phyloP scores from a whole-genome alignment of 1,140 invertebrate species.

The Pristionchus pacificus region DNA sequence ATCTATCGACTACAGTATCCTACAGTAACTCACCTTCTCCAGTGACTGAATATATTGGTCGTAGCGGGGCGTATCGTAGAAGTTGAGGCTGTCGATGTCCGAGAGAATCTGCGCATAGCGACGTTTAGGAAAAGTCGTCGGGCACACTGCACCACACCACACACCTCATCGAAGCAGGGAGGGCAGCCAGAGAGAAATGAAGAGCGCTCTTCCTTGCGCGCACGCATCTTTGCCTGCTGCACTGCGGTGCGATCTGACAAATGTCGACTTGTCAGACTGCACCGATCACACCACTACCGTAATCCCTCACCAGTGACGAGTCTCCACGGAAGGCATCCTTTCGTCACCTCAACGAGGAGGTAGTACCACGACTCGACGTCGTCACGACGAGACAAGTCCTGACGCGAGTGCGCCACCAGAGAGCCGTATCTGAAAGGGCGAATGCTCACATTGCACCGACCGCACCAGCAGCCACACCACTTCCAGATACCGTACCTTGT shows the following conservation, averaged over 20 bases:
- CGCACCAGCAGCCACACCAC: background rate
- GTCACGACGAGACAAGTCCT: conserved; percentile 29
- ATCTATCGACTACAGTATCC: background rate
- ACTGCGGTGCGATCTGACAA: conserved; percentile 13
- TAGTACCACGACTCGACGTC: conserved; percentile 32
- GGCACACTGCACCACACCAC: background rate
- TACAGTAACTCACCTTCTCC: conserved; percentile 1
- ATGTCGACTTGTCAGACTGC: background rate
- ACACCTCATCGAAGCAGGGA: conserved; percentile 11
- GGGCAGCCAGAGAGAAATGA: conserved; percentile 16
- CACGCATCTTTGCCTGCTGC: conserved; percentile 4
- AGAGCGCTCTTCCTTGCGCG: conserved; percentile 11
- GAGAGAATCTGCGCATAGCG: conserved; percentile 1
- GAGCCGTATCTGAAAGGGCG: conserved; percentile 28
- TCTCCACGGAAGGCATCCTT: conserved; percentile 26
- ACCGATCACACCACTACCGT: background rate
- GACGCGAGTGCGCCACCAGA: conserved; percentile 22
- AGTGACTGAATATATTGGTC: conserved; percentile 1
- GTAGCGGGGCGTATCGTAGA: conserved; percentile 13
- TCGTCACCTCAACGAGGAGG: conserved; percentile 27
- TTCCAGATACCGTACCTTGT: background rate
- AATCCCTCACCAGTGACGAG: conserved; percentile 15
- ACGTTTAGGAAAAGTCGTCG: background rate
- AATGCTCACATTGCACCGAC: background rate
- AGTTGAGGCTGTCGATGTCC: conserved; percentile 16